phyloP scores from a whole-genome alignment of 2,113 vertebrate species.

The Zootoca vivipara region DNA sequence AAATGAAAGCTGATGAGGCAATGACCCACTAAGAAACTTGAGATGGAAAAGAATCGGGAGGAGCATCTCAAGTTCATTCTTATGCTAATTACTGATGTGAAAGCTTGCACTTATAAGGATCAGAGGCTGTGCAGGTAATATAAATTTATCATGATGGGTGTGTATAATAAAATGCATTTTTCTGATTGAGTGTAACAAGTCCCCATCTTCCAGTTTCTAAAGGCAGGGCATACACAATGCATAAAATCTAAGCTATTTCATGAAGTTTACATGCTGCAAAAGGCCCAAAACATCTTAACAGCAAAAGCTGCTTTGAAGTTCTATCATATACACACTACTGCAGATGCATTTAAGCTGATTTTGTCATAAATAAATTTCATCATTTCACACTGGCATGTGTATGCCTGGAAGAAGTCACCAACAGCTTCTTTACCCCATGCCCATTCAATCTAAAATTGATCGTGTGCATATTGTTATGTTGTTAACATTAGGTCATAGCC shows the following conservation, averaged over 20 bases:
- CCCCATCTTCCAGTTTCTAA: neutral
- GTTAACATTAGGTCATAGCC: neutral
- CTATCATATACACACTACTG: neutral
- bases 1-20: conserved; percentile 6
- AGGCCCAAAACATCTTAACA: neutral
- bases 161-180: conserved; percentile 1
- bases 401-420: neutral
- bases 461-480: neutral
- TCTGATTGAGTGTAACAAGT: neutral
- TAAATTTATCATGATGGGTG: neutral
- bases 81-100: conserved; percentile 12
- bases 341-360: neutral
- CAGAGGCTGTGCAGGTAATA: neutral
- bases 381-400: neutral
- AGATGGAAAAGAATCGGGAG: neutral
- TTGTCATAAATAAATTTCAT: neutral
- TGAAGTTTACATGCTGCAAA: fast-evolving
- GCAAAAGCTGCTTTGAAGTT: conserved; percentile 2
- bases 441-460: neutral
- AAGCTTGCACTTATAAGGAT: neutral
- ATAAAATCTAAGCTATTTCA: conserved; percentile 23
- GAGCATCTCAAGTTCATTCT: neutral
- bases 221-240: neutral
- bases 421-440: neutral
- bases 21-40: conserved; percentile 1